Evolutionary conservation across 2,888 invertebrate species (phyloP).

Genomic region (Ornithoptera priamus): DNA sequence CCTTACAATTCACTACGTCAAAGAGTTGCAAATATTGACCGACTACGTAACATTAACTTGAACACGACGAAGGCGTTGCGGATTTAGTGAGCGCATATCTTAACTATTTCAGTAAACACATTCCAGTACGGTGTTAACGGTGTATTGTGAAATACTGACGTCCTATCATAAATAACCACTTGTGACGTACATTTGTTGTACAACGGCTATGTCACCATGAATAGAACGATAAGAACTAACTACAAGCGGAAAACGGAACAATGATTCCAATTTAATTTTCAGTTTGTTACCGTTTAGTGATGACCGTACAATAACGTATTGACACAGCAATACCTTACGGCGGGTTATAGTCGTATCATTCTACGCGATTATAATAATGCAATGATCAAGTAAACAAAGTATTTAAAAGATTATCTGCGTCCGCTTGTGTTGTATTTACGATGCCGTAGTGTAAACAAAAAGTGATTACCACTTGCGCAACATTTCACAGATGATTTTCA

Average conservation of each 20-base stretch:
- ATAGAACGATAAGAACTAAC: background rate
- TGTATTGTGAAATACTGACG: slow-evolving; percentile 41
- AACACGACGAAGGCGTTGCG: slow-evolving; percentile 36
- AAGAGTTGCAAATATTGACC: slow-evolving; percentile 59
- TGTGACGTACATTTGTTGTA: slow-evolving; percentile 13
- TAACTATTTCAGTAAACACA: slow-evolving; percentile 43
- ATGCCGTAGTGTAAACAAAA: background rate
- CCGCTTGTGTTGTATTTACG: slow-evolving; percentile 1
- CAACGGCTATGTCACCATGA: slow-evolving; percentile 16
- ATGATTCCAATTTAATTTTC: background rate
- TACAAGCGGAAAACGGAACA: background rate
- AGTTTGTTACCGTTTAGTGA: background rate
- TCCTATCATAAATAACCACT: slow-evolving; percentile 24
- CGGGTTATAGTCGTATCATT: slow-evolving; percentile 6
- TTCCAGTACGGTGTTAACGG: slow-evolving; percentile 33
- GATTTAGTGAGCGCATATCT: slow-evolving; percentile 41
- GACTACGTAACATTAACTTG: slow-evolving; percentile 49
- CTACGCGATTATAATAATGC: slow-evolving; percentile 17
- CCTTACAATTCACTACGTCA: slow-evolving; percentile 61
- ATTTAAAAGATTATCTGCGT: slow-evolving; percentile 18
- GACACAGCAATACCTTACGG: slow-evolving; percentile 1
- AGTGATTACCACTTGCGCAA: background rate
- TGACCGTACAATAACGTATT: background rate
- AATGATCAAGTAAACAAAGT: slow-evolving; percentile 15
- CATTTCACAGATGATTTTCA: slow-evolving; percentile 6